These are phyloP conservation scores for Intoshia linei DNA, from an alignment of 1,140 invertebrate genomes.

Conservation along the genomic window DNA sequence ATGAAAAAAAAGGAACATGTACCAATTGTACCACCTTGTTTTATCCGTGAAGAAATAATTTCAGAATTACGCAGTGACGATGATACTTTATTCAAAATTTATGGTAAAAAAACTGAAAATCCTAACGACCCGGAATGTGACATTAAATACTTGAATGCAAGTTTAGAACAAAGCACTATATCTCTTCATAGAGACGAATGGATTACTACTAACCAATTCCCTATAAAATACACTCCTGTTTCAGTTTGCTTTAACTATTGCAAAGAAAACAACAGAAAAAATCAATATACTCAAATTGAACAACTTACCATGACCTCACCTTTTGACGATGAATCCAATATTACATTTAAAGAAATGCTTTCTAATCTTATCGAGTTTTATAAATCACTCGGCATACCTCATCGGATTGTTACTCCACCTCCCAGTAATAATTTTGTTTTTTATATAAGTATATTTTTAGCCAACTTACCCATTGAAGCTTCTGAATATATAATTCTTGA, in stretches of 20 bases:
- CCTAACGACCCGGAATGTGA: constrained; percentile 36
- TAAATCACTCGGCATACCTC: constrained; percentile 54
- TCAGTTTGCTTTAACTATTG: constrained; percentile 92
- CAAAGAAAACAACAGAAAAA: no score
- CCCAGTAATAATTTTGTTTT: no score
- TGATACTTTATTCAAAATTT: no score
- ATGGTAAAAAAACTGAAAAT: constrained; percentile 62
- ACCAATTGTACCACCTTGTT: no score
- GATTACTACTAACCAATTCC: constrained; percentile 48
- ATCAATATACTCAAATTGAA: constrained; percentile 57
- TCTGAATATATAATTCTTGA: constrained; percentile 89
- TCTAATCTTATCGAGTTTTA: constrained; percentile 70
- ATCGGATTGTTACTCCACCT: constrained; percentile 79
- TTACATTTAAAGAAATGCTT: constrained; percentile 97
- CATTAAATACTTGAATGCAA: constrained; percentile 95
- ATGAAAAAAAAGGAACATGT: no score
- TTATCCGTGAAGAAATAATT: no score
- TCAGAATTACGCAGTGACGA: no score
- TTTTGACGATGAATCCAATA: constrained; percentile 74
- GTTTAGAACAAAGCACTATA: constrained; percentile 92
- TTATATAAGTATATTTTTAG: no score
- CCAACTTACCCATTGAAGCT: constrained; percentile 84
- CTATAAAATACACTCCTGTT: constrained; percentile 65
- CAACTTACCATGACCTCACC: constrained; percentile 91
- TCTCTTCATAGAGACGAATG: constrained; percentile 85